Evolutionary conservation across 2,113 vertebrate genomes (phyloP), one percentile per base, ranked within the genome.

Genomic region (Notothenia rossii): DNA sequence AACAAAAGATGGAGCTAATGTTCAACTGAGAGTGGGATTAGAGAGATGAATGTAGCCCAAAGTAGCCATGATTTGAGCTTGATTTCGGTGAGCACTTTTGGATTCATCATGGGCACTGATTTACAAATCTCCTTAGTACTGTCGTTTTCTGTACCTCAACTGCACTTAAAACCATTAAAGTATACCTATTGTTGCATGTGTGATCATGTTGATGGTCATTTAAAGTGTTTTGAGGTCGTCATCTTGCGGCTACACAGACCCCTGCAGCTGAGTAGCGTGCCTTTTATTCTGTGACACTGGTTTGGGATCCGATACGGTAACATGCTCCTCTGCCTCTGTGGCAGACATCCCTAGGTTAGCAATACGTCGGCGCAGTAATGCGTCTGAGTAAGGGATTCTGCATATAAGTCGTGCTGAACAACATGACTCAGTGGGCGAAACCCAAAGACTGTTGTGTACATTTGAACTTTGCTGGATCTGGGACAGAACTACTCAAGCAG

Each of bases 361-460:
- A 79, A 78, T 70, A 69, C 73, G 63, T 71, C n/a, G 10, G 66
- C 29, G 70, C 77, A 81, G 77, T 70, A 65, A 76, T 68, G 60
- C 88, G 62, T 86, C 62, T 59, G 60, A 75, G 75, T 53, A 70
- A 73, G 82, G 65, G 68, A 82, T n/a, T 62, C 60, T 76, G 74
- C 71, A 58, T 83, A 83, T 65, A 75, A 84, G 87, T 89, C 69
- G 77, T 87, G 72, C 67, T 62, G 69, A 87, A 64, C 68, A 75
- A 73, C 62, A 82, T 91, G 81, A 92, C 63, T 90, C 85, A 86
- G 82, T 75, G 81, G 81, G 78, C 66, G 68, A 90, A 90, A 55
- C 74, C 75, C 48, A 74, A 68, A 86, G 74, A 77, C 53, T 20
- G 50, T 81, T 85, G 81, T 88, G 80, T 84, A 79, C 86, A 79